Evolutionary conservation across 2,888 invertebrate species (phyloP).

Genomic region (Amphipoea oculea): DNA sequence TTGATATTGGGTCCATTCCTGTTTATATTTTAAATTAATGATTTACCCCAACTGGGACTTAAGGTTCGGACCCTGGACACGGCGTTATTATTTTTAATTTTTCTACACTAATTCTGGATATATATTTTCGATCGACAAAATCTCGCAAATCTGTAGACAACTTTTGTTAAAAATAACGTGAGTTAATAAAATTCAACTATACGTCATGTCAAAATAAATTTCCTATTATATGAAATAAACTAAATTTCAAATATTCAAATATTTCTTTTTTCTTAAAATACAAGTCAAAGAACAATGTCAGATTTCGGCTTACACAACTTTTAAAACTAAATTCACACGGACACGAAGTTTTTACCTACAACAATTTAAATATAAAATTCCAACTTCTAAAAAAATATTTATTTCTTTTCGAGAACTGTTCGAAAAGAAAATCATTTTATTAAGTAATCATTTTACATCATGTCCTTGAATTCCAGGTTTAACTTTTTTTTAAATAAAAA

Average conservation of each 20-base stretch:
- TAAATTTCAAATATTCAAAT: background rate
- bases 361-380: too few relatives aligned
- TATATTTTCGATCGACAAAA: slow-evolving; percentile 6
- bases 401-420: too few relatives aligned
- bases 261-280: background rate
- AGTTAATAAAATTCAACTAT: slow-evolving; percentile 23
- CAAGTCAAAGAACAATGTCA: too few relatives aligned
- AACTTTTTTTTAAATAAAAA: too few relatives aligned
- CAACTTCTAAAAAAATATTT: too few relatives aligned
- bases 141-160: slow-evolving; percentile 10
- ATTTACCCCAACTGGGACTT: background rate
- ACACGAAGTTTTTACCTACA: too few relatives aligned
- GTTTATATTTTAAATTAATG: background rate
- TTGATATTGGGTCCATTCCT: background rate
- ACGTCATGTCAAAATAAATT: slow-evolving; percentile 22
- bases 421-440: too few relatives aligned
- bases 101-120: too few relatives aligned
- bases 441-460: too few relatives aligned
- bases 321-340: too few relatives aligned
- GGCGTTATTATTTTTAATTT: background rate
- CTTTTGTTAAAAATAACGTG: slow-evolving; percentile 12
- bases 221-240: background rate
- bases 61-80: background rate
- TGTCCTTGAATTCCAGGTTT: too few relatives aligned
- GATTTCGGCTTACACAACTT: too few relatives aligned